Evolutionary conservation across 2,113 vertebrate genomes (phyloP).

Genomic region (Tapirus terrestris): DNA sequence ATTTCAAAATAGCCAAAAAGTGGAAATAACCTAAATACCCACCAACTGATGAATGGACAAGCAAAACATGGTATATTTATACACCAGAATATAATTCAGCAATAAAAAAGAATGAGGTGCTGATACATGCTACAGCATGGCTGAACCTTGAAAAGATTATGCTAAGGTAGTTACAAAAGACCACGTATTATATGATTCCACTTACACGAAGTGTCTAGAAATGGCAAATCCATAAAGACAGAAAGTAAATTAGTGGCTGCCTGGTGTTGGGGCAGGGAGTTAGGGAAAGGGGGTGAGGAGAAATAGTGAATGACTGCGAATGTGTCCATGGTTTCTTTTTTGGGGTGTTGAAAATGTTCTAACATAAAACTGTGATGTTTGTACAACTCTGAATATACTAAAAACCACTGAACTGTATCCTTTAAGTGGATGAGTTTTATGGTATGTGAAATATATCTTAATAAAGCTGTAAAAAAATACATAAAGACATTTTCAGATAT

Average conservation of each 20-base stretch:
- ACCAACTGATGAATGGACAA: not conserved
- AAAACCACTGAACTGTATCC: not conserved
- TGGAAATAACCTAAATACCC: not conserved
- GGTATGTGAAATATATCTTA: slow-evolving; percentile 25
- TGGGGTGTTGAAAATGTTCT: not conserved
- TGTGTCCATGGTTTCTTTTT: not conserved
- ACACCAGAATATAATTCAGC: not conserved
- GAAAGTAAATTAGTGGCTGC: not conserved
- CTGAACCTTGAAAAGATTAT: not conserved
- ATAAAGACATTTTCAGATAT: slow-evolving; percentile 14
- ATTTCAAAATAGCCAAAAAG: not conserved
- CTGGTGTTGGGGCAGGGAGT: not conserved
- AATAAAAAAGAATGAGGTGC: not conserved
- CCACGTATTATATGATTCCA: not conserved
- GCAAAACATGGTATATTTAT: not conserved
- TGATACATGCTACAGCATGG: not conserved
- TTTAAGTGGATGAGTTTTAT: slow-evolving; percentile 29
- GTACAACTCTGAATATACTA: not conserved
- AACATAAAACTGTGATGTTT: not conserved
- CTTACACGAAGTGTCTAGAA: not conserved
- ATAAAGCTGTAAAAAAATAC: slow-evolving; percentile 41
- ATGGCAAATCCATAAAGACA: not conserved
- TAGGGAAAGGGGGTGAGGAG: not conserved
- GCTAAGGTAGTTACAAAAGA: not conserved
- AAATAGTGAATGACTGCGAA: not conserved